phyloP scores from a whole-genome alignment of 1,140 invertebrate species.

The Gonatopus flavifemur region DNA sequence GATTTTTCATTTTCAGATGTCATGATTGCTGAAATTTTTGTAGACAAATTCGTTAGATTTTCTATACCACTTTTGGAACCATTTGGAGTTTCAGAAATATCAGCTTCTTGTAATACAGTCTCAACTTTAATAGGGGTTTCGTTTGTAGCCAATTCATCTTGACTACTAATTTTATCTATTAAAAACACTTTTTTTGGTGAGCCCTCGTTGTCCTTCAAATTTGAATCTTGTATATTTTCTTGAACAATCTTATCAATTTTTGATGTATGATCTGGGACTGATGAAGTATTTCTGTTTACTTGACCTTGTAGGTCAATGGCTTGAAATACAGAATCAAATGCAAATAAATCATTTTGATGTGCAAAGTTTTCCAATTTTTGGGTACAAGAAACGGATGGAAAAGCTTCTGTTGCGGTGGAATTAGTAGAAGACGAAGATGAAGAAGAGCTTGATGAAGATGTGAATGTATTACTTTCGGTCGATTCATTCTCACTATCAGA shows the following conservation, averaged over 20 bases:
- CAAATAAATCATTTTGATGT: too few relatives aligned
- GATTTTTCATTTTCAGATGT: constrained; percentile 18
- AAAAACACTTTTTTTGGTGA: constrained; percentile 47
- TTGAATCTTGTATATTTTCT: not conserved
- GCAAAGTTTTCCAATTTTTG: constrained; percentile 16
- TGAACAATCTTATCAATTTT: too few relatives aligned
- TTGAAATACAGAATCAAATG: too few relatives aligned
- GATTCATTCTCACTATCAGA: not conserved
- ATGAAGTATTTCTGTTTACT: too few relatives aligned
- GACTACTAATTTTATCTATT: constrained; percentile 29
- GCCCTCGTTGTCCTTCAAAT: constrained; percentile 17
- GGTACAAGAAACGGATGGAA: not conserved
- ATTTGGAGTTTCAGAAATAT: constrained; percentile 50
- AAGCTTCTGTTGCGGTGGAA: constrained; percentile 16
- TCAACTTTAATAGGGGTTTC: constrained; percentile 53
- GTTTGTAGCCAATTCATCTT: constrained; percentile 20
- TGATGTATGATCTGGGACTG: too few relatives aligned
- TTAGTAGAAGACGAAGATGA: constrained; percentile 16
- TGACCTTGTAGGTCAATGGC: too few relatives aligned
- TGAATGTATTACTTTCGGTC: constrained; percentile 8
- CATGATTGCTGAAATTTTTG: constrained; percentile 42
- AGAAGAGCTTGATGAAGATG: constrained; percentile 20
- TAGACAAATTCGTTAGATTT: constrained; percentile 40
- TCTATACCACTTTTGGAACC: constrained; percentile 46
- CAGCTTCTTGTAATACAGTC: constrained; percentile 31